Evolutionary conservation across 2,888 invertebrate species (phyloP).

Genomic region (Eupithecia dodoneata): DNA sequence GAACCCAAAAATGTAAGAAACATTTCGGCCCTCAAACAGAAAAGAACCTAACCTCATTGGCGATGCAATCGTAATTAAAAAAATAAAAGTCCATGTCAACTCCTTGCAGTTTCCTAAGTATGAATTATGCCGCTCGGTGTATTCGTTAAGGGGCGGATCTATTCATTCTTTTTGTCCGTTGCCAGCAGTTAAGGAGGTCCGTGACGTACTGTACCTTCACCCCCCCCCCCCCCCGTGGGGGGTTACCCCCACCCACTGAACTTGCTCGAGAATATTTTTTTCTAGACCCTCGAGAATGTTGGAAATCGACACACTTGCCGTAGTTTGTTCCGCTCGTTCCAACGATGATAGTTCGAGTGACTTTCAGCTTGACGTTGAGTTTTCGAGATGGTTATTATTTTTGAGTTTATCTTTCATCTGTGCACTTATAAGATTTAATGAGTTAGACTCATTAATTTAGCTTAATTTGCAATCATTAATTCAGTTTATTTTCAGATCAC

Average conservation of each 20-base stretch:
- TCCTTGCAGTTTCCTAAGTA: slow-evolving; percentile 83
- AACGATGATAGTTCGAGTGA: slow-evolving; percentile 80
- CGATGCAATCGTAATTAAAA: slow-evolving; percentile 60
- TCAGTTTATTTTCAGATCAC: background rate
- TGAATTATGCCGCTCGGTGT: slow-evolving; percentile 84
- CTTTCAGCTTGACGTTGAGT: slow-evolving; percentile 64
- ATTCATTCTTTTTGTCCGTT: slow-evolving; percentile 84
- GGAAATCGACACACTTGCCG: slow-evolving; percentile 83
- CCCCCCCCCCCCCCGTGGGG: slow-evolving; percentile 42
- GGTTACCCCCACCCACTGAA: slow-evolving; percentile 66
- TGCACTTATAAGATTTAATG: slow-evolving; percentile 32
- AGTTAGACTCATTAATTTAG: slow-evolving; percentile 8
- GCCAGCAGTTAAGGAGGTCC: slow-evolving; percentile 81
- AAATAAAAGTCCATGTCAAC: slow-evolving; percentile 71
- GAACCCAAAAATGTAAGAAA: background rate
- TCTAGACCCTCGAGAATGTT: slow-evolving; percentile 79
- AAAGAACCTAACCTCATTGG: slow-evolving; percentile 52
- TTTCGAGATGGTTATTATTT: slow-evolving; percentile 55
- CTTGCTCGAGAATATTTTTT: slow-evolving; percentile 83
- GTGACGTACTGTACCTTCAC: slow-evolving; percentile 45
- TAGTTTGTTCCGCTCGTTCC: slow-evolving; percentile 77
- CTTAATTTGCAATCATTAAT: slow-evolving; percentile 20
- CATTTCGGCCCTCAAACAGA: slow-evolving; percentile 30
- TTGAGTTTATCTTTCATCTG: slow-evolving; percentile 48
- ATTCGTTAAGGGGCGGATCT: slow-evolving; percentile 84